Conservation (phyloP, 1,140 invertebrate species). For the Drosophila ohnishii region DNA sequence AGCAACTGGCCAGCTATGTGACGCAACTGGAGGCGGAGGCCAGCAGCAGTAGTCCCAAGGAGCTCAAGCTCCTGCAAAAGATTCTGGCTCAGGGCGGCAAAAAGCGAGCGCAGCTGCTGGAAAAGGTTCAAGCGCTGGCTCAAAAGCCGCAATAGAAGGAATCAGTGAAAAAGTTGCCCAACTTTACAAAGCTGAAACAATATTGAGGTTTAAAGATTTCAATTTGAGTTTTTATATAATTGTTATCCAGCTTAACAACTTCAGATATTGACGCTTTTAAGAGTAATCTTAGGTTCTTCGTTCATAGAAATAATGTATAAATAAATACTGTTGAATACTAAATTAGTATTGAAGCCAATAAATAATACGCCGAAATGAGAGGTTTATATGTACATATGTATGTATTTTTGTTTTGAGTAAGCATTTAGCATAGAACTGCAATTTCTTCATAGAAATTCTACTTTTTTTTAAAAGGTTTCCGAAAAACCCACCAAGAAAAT, state of each 20-base stretch:
- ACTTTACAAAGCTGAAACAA: neutral
- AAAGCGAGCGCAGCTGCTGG: slow-evolving; percentile 15
- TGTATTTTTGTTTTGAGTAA: too few relatives aligned
- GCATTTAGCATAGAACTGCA: neutral
- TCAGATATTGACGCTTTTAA: slow-evolving; percentile 2
- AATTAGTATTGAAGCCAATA: slow-evolving; percentile 25
- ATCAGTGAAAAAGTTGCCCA: neutral
- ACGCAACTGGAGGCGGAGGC: neutral
- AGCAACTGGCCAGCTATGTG: slow-evolving; percentile 23
- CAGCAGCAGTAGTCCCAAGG: slow-evolving; percentile 14
- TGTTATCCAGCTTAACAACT: neutral
- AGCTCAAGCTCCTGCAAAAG: slow-evolving; percentile 34
- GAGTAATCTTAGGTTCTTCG: slow-evolving; percentile 6
- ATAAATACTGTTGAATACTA: slow-evolving; percentile 6
- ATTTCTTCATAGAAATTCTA: too few relatives aligned
- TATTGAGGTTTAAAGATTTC: neutral
- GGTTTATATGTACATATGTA: too few relatives aligned
- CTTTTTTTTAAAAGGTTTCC: too few relatives aligned
- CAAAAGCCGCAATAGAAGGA: neutral
- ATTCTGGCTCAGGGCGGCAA: slow-evolving; percentile 26
- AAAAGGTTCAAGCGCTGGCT: neutral
- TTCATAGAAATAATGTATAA: slow-evolving; percentile 5
- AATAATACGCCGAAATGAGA: neutral
- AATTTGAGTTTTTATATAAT: neutral
- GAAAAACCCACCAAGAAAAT: too few relatives aligned